Percentiles rank a stretch among this genome's conserved stretches.
Conservation (phyloP, 1,140 invertebrate species). For the Lordiphosa collinella region DNA sequence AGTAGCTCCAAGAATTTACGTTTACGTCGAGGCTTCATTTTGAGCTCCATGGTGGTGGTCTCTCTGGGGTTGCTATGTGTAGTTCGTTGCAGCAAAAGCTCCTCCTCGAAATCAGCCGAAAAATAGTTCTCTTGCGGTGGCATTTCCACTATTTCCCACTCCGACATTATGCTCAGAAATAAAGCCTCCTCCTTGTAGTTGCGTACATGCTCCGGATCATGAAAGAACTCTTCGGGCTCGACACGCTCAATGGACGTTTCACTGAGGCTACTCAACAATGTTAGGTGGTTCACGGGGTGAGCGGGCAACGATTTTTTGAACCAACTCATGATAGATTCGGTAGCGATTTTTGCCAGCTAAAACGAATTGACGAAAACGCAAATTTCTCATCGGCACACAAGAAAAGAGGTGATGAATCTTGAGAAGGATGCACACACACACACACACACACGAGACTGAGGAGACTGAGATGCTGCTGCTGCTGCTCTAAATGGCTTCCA, state of each 20-base stretch:
- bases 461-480: slow-evolving; percentile 46
- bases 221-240: slow-evolving; percentile 75
- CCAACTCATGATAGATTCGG: slow-evolving; percentile 83
- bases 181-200: slow-evolving; percentile 68
- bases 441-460: not conserved
- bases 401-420: slow-evolving; percentile 19
- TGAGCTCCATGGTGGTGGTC: not conserved
- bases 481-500: slow-evolving; percentile 71
- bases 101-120: slow-evolving; percentile 72
- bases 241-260: slow-evolving; percentile 51
- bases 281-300: slow-evolving; percentile 79
- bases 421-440: not conserved
- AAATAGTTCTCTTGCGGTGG: slow-evolving; percentile 64
- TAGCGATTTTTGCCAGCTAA: slow-evolving; percentile 83
- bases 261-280: slow-evolving; percentile 36
- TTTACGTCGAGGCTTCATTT: slow-evolving; percentile 13
- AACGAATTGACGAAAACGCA: slow-evolving; percentile 82
- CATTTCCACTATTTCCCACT: slow-evolving; percentile 73
- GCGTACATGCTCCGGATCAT: slow-evolving; percentile 71
- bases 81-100: slow-evolving; percentile 49
- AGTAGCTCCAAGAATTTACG: slow-evolving; percentile 57
- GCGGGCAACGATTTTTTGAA: slow-evolving; percentile 83
- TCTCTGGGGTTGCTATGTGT: slow-evolving; percentile 5
- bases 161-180: slow-evolving; percentile 72
- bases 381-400: slow-evolving; percentile 83